phyloP scores from a whole-genome alignment of 2,888 invertebrate genomes.

The Notocelia uddmanniana region DNA sequence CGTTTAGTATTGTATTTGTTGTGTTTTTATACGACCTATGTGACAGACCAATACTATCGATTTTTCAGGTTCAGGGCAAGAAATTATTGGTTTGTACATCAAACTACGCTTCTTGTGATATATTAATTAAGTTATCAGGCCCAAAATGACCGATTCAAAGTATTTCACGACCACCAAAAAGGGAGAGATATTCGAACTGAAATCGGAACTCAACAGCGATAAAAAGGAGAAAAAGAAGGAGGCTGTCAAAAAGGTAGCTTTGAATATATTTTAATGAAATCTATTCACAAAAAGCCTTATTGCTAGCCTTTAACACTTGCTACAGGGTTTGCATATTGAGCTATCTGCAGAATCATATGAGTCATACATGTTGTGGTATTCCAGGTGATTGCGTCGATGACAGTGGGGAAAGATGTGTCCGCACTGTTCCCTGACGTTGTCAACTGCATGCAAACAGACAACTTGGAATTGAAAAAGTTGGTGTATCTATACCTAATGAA shows the following conservation, averaged over 20 bases:
- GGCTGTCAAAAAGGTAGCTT: conserved; percentile 98
- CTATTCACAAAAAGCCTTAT: no score
- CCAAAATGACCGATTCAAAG: conserved; percentile 98
- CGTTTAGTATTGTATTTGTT: neutral
- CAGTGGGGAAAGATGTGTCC: conserved; percentile 99
- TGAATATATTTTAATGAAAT: neutral
- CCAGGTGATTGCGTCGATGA: conserved; percentile 99
- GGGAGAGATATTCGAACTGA: conserved; percentile 99
- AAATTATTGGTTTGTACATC: conserved; percentile 50
- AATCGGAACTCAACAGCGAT: conserved; percentile 99
- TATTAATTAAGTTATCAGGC: conserved; percentile 35
- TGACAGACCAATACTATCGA: conserved; percentile 56
- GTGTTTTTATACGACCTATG: conserved; percentile 5
- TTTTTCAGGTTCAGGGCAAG: conserved; percentile 59
- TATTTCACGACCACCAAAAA: conserved; percentile 99
- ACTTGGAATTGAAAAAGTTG: conserved; percentile 98
- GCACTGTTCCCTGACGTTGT: conserved; percentile 99
- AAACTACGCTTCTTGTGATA: conserved; percentile 19
- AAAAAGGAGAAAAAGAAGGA: conserved; percentile 99
- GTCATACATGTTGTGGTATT: conserved; percentile 42
- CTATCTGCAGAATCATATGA: conserved; percentile 11
- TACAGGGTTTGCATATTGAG: conserved; percentile 7
- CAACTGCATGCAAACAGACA: conserved; percentile 99
- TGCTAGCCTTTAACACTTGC: no score
- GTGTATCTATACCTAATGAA: conserved; percentile 99